These are phyloP conservation scores for Crambe crambe DNA, from an alignment of 37 sponge, comb jelly and placozoan genomes.

Conservation along the genomic window DNA sequence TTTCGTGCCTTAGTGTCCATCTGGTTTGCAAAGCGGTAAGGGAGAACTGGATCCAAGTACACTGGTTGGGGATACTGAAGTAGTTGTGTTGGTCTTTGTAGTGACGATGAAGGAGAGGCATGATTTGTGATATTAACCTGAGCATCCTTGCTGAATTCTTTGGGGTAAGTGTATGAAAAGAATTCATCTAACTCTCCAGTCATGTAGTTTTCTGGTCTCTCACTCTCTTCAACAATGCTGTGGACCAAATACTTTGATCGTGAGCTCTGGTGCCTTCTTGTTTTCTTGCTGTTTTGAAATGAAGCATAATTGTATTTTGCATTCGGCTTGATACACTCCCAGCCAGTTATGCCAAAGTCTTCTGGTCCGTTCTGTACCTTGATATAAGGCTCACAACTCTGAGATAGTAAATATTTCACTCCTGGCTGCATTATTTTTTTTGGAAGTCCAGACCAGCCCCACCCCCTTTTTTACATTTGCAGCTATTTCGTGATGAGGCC, in stretches of 20 bases:
- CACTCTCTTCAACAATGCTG: background rate
- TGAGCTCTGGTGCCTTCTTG: background rate
- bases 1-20: background rate
- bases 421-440: background rate
- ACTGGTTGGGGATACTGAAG: background rate
- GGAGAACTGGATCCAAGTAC: background rate
- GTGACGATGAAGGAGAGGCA: background rate
- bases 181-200: constrained; percentile 45
- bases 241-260: too few species aligned
- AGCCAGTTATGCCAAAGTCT: background rate
- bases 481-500: too few species aligned
- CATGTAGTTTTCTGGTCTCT: background rate
- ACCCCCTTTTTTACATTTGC: constrained; percentile 12
- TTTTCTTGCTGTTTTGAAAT: background rate
- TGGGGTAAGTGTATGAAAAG: constrained; percentile 38
- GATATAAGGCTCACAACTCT: background rate
- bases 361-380: background rate
- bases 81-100: background rate
- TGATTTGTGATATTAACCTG: background rate
- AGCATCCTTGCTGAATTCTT: constrained; percentile 17
- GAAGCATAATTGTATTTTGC: constrained; percentile 12
- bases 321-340: constrained; percentile 2
- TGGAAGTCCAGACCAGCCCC: background rate
- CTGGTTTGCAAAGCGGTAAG: background rate
- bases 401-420: background rate